A percentile compares a stretch with the other conserved stretches of the same genome.
phyloP scores from a whole-genome alignment of 2,888 invertebrate species.

The Leistus spinibarbis region DNA sequence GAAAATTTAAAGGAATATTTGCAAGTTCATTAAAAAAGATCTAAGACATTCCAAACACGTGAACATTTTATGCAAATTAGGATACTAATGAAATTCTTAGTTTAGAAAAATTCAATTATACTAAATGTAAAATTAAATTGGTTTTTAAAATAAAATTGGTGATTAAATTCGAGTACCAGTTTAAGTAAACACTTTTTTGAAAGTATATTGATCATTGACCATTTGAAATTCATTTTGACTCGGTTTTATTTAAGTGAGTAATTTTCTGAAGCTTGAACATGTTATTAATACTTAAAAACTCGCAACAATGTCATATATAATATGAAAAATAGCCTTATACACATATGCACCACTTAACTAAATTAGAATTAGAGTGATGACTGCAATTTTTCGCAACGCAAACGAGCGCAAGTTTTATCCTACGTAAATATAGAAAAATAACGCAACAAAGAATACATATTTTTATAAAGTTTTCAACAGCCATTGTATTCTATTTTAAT shows the following conservation, averaged over 20 bases:
- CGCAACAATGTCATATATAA: background rate
- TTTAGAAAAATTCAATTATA: background rate
- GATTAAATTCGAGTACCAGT: too few relatives aligned
- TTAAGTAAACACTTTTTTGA: too few relatives aligned
- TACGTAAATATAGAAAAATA: background rate
- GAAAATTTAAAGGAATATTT: background rate
- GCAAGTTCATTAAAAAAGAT: background rate
- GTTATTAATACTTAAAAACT: background rate
- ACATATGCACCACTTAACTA: background rate
- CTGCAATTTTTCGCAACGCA: background rate
- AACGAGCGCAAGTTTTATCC: background rate
- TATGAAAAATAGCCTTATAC: background rate
- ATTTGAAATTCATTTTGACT: too few relatives aligned
- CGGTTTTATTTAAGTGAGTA: too few relatives aligned
- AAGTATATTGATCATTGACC: too few relatives aligned
- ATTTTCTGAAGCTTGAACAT: too few relatives aligned
- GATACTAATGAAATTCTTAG: background rate
- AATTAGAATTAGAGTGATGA: background rate
- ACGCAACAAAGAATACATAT: too few relatives aligned
- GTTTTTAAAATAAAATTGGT: too few relatives aligned
- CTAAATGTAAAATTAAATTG: too few relatives aligned
- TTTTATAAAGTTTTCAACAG: too few relatives aligned
- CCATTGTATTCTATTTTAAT: too few relatives aligned
- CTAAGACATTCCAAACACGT: background rate
- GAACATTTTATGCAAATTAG: background rate